A percentile compares a stretch with the other conserved stretches of the same genome.
phyloP scores from a whole-genome alignment of 2,888 invertebrate species.

The Mesorhabditis spiculigera region DNA sequence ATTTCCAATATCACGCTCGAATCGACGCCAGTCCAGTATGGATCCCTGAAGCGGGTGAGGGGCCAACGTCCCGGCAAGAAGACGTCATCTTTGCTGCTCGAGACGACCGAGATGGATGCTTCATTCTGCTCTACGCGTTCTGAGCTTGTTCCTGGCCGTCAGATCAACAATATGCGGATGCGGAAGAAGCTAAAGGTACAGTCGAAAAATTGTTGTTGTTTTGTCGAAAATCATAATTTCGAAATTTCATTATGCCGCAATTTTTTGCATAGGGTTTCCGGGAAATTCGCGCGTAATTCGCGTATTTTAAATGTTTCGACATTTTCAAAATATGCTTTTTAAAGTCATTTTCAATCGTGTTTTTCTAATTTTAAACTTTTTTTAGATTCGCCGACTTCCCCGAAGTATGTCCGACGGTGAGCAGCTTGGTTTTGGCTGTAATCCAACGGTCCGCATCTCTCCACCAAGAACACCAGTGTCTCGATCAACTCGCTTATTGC shows the following conservation, averaged over 20 bases:
- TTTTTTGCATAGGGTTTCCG: too few relatives aligned
- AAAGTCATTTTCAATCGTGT: too few relatives aligned
- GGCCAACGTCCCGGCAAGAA: constrained; percentile 17
- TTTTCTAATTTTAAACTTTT: neutral
- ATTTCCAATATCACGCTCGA: constrained; percentile 26
- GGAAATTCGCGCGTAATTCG: too few relatives aligned
- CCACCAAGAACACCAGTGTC: constrained; percentile 32
- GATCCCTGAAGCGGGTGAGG: constrained; percentile 21
- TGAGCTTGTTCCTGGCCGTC: constrained; percentile 23
- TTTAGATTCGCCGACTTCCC: constrained; percentile 31
- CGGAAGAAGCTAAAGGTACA: constrained; percentile 12
- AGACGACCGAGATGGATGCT: constrained; percentile 37
- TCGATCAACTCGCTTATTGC: constrained; percentile 28
- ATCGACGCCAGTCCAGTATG: constrained; percentile 23
- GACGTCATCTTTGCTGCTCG: constrained; percentile 13
- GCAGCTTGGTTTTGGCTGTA: constrained; percentile 30
- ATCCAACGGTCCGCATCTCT: constrained; percentile 27
- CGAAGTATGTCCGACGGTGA: constrained; percentile 49
- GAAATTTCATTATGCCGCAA: too few relatives aligned
- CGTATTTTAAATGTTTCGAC: neutral
- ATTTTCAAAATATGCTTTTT: neutral
- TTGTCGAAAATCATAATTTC: too few relatives aligned
- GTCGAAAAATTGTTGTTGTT: neutral
- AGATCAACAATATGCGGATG: constrained; percentile 3
- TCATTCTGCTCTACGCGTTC: constrained; percentile 46